Percentiles rank a stretch among this genome's conserved stretches.
Conservation (phyloP, 2,797 vertebrate species). For the Poeciliopsis gracilis region DNA sequence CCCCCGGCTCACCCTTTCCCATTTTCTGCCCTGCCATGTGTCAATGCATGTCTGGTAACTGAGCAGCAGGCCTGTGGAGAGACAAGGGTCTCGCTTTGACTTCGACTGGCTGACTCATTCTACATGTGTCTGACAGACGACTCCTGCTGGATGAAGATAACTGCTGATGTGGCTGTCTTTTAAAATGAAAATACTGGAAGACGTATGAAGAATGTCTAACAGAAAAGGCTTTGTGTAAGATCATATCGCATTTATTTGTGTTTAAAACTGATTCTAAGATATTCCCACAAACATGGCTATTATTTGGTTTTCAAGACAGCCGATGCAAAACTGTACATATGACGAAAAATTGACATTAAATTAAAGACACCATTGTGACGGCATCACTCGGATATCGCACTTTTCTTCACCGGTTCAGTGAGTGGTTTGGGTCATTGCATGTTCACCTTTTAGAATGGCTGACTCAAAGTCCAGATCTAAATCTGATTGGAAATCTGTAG, state of each 20-base stretch:
- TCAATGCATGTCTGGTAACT: slow-evolving; percentile 55
- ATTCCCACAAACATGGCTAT: background rate
- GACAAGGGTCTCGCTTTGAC: slow-evolving; percentile 22
- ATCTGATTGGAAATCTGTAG: background rate
- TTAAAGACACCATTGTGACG: background rate
- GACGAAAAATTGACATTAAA: background rate
- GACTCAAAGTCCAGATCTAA: background rate
- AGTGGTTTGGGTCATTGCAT: background rate
- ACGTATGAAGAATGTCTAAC: background rate
- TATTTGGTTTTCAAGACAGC: background rate
- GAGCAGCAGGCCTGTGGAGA: slow-evolving; percentile 13
- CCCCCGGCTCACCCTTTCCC: slow-evolving; percentile 27
- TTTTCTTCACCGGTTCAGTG: background rate
- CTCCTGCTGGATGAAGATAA: slow-evolving; percentile 19
- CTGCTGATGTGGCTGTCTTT: slow-evolving; percentile 32
- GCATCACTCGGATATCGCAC: background rate
- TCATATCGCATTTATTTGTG: background rate
- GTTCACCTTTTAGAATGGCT: background rate
- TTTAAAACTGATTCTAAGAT: background rate
- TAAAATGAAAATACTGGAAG: background rate
- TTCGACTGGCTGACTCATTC: slow-evolving; percentile 49
- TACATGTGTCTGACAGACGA: slow-evolving; percentile 29
- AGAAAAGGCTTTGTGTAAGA: background rate
- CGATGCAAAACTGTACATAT: background rate
- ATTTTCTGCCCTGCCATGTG: slow-evolving; percentile 60